Evolutionary conservation across 2,797 vertebrate genomes (phyloP), one percentile per base, ranked within the genome.

Genomic region (Semaprochilodus insignis): DNA sequence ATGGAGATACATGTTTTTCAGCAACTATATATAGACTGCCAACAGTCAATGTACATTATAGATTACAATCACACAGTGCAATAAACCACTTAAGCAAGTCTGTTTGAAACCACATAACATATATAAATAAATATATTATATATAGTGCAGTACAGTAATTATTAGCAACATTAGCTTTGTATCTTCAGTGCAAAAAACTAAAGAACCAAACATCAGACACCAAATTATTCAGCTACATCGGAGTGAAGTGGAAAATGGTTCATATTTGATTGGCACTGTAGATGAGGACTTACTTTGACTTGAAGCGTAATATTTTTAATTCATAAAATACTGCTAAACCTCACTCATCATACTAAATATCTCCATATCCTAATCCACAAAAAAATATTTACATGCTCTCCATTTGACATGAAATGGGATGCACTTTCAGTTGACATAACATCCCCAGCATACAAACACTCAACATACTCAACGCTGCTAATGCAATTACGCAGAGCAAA

Each of bases 401-500:
- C 34, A 62, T 79, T 79, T 74, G 60, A 65, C 78, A 87, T 71
- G 25, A 25, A 57, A 77, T 40, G 25, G 70, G 54, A 34, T 80
- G 57, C 8, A 48, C 44, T 48, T 78, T 85, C 74, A 81, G 75
- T 85, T 73, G 85, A 79, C 27, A 21, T 76, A 78, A 81, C 74
- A 83, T 79, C 44, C 14, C 6, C 15, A 11, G 23, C 44, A 52
- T 70, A 54, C 52, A 65, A 79, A 70, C 78, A 70, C 78, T 48
- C 44, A 48, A 48, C 44, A 48, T 48, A 62, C 54, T 78, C 57
- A 52, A 83, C 77, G 21, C 59, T 25, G 23, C 2, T 88, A 85
- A 86, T 83, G 82, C 81, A 88, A 83, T 85, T 84, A 78, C 65
- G 21, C 63, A 17, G 31, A 78, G 82, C 85, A 82, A 78, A 80